Base-by-base conservation (phyloP, 2,797 vertebrate species). In the Hippoglossus hippoglossus region DNA sequence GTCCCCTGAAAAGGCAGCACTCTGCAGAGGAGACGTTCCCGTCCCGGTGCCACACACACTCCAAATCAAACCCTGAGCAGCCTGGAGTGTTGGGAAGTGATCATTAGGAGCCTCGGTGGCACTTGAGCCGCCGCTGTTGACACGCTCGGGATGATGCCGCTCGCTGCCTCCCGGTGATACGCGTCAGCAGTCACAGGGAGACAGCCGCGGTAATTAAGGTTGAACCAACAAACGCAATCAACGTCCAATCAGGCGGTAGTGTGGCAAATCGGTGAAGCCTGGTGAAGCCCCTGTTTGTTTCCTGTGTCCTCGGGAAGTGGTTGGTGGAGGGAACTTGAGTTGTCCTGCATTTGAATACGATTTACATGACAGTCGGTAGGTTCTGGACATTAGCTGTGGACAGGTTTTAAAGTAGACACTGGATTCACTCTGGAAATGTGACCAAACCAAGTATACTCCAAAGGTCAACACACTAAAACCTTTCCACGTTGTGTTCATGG, bases 201-300 rank as follows among this genome's bases (percentile, higher is more conserved):
- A 75, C 66, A 74, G 72, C 54, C 19, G 28, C 36, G 68, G 68
- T 91, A 84, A 90, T 91, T 85, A 83, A 74, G 66, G 74, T 83
- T 83, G 79, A 85, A 80, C 74, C 81, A 83, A 80, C 84, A 92
- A 89, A 89, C 85, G 75, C 87, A 89, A 90, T 90, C 88, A 91
- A 75, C 47, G 2, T 25, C 69, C 68, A 91, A 93, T 91, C 90
- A 92, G 54, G 25, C 59, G 46, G 67, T 12, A 88, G 88, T 89
- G 83, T 90, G 78, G 53, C 64, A 56, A 74, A 83, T 46, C 64
- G 55, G n/a, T n/a, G n/a, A n/a, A n/a, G 64, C 36, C 53, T 81
- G 22, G 2, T 24, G 75, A 83, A 79, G 70, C 22, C 22, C 0
- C 2, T 67, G 63, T 61, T 76, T 11, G 76, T 79, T 78, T 67